Evolutionary conservation across 2,888 invertebrate genomes (phyloP).

Genomic region (Cheilosia vernalis): DNA sequence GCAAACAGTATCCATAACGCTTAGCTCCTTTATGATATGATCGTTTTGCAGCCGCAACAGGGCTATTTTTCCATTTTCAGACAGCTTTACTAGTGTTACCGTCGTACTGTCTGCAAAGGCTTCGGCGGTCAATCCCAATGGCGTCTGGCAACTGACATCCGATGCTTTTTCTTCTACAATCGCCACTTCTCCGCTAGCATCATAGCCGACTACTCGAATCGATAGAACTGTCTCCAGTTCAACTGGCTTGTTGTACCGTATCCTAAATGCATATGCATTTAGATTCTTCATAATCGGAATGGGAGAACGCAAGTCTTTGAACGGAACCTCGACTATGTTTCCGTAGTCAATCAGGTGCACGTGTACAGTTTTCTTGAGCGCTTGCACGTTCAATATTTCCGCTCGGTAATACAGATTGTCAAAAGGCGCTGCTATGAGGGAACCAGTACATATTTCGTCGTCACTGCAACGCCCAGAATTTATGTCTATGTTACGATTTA

Average conservation of each 20-base stretch:
- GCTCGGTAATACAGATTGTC: constrained; percentile 76
- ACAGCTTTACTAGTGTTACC: constrained; percentile 69
- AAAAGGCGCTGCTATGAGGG: constrained; percentile 76
- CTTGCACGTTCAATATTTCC: constrained; percentile 59
- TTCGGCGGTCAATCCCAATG: constrained; percentile 64
- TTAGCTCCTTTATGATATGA: constrained; percentile 10
- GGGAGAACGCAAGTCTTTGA: constrained; percentile 72
- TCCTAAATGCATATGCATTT: constrained; percentile 76
- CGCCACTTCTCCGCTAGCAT: constrained; percentile 51
- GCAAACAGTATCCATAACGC: constrained; percentile 42
- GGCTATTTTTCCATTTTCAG: constrained; percentile 71
- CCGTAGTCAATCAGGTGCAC: constrained; percentile 78
- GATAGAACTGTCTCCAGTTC: constrained; percentile 75
- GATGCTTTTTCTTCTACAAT: constrained; percentile 70
- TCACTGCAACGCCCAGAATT: constrained; percentile 51
- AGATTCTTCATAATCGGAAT: constrained; percentile 77
- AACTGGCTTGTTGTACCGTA: constrained; percentile 59
- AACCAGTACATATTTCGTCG: constrained; percentile 71
- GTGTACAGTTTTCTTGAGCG: constrained; percentile 49
- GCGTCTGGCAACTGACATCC: constrained; percentile 25
- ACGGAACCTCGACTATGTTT: constrained; percentile 74
- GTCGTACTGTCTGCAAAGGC: constrained; percentile 47
- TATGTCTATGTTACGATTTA: constrained; percentile 75
- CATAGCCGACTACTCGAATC: constrained; percentile 67
- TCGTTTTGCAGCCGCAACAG: constrained; percentile 54